Evolutionary conservation across 2,113 vertebrate species (phyloP).

Genomic region (Mastomys natalensis): DNA sequence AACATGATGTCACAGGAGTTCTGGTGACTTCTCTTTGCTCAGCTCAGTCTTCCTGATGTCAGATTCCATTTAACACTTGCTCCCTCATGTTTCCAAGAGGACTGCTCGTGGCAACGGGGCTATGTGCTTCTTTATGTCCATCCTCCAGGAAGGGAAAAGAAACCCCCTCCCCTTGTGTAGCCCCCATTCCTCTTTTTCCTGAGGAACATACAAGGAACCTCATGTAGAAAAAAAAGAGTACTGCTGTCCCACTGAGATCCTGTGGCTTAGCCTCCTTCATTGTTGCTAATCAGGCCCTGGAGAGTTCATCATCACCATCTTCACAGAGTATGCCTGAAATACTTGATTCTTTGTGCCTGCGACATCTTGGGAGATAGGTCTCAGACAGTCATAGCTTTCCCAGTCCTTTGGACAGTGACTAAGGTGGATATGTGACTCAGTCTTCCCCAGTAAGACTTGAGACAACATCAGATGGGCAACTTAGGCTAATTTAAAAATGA

Average conservation of each 20-base stretch:
- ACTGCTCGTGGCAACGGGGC: too few species aligned
- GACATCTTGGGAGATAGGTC: neutral
- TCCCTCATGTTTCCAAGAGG: neutral
- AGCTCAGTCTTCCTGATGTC: neutral
- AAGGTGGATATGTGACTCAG: neutral
- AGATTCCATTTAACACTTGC: neutral
- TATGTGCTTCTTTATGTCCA: neutral
- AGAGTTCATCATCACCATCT: too few species aligned
- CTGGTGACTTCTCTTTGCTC: neutral
- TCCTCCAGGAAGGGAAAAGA: neutral
- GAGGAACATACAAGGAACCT: neutral
- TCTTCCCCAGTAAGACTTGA: neutral
- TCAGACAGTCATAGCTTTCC: neutral
- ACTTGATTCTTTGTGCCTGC: neutral
- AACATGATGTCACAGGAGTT: neutral
- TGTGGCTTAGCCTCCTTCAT: too few species aligned
- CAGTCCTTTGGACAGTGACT: neutral
- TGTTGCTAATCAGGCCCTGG: neutral
- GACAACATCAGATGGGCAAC: neutral
- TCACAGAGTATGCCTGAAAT: neutral
- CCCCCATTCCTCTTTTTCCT: neutral
- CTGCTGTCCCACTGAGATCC: too few species aligned
- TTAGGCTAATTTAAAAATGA: slow-evolving; percentile 11
- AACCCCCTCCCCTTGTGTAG: neutral
- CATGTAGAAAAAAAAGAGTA: neutral